Evolutionary conservation across 35 echinoderm and acorn worm genomes (phyloP).

Genomic region (Ophiothrix spiculata): DNA sequence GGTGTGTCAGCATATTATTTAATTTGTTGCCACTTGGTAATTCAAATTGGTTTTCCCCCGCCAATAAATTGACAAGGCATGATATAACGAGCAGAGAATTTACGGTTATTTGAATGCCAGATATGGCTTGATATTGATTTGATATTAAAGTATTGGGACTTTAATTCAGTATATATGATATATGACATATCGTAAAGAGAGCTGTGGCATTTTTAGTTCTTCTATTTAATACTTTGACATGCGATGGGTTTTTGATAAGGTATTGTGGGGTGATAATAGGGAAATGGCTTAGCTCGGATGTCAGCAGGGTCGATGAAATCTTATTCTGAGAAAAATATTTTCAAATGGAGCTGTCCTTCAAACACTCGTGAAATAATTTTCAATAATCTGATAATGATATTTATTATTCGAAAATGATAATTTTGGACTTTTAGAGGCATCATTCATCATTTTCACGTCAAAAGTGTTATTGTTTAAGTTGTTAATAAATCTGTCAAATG

Average conservation of each 20-base stretch:
- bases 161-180: background rate
- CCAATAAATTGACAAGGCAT: background rate
- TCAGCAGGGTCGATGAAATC: too few species aligned
- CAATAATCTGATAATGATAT: too few species aligned
- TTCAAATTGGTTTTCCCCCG: background rate
- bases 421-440: too few species aligned
- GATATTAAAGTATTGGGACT: background rate
- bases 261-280: background rate
- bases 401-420: too few species aligned
- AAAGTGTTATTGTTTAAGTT: too few species aligned
- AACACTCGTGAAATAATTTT: too few species aligned
- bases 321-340: too few species aligned
- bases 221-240: background rate
- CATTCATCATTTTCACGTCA: too few species aligned
- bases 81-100: constrained; percentile 1
- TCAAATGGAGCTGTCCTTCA: too few species aligned
- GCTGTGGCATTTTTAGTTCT: background rate
- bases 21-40: background rate
- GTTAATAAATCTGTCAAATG: too few species aligned
- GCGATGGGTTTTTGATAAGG: background rate
- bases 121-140: background rate
- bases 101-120: background rate
- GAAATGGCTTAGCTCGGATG: background rate
- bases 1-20: background rate
- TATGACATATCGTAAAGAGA: background rate